Percentiles rank a stretch among this genome's conserved stretches.
Conservation (phyloP, 2,113 vertebrate genomes). For the Leiothrix lutea region DNA sequence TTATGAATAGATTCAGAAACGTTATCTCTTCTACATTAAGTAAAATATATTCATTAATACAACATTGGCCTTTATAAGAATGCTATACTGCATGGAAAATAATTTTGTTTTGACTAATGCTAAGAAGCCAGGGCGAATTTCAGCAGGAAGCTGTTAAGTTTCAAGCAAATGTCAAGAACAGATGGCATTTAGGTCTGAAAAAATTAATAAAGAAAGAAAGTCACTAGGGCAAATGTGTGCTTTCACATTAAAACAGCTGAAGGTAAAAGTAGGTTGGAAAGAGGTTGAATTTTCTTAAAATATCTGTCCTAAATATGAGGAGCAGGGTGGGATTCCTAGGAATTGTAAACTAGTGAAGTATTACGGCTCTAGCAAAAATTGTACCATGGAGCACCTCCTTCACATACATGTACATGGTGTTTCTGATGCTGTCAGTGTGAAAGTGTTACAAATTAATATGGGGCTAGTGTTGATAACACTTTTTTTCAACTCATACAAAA, state of each 20-base stretch:
- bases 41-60: background rate
- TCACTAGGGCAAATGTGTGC: background rate
- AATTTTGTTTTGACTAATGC: background rate
- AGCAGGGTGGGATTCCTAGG: background rate
- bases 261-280: background rate
- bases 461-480: background rate
- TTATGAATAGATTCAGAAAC: background rate
- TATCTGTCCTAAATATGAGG: background rate
- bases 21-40: background rate
- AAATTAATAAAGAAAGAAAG: background rate
- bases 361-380: background rate
- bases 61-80: background rate
- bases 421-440: background rate
- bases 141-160: background rate
- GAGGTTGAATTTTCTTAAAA: background rate
- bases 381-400: background rate
- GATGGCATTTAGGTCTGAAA: background rate
- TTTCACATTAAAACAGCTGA: background rate
- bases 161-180: background rate
- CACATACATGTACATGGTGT: background rate
- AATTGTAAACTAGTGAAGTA: background rate
- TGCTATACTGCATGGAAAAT: background rate
- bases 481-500: background rate
- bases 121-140: background rate
- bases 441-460: background rate